Conservation (phyloP, 2,888 invertebrate species). For the Carcina quercana region DNA sequence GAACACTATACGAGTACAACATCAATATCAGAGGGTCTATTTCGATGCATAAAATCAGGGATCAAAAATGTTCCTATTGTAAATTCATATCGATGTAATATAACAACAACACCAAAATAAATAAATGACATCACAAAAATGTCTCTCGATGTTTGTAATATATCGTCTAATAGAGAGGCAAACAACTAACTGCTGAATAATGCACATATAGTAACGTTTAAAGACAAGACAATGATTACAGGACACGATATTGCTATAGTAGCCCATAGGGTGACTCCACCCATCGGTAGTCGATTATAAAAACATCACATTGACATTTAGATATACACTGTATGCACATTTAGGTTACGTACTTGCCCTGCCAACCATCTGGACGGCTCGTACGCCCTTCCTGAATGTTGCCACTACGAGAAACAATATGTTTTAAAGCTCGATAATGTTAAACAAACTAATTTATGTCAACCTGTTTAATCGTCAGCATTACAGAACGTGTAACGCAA, state of each 20-base stretch:
- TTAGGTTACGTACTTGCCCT: conserved; percentile 94
- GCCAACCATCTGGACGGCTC: conserved; percentile 98
- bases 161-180: conserved; percentile 68
- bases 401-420: conserved; percentile 87
- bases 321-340: conserved; percentile 55
- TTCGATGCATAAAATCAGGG: conserved; percentile 64
- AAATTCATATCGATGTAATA: conserved; percentile 42
- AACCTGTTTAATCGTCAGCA: conserved; percentile 36
- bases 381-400: conserved; percentile 99
- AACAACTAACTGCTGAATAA: conserved; percentile 69
- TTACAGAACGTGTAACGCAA: conserved; percentile 36
- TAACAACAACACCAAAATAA: conserved; percentile 68
- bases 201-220: conserved; percentile 68
- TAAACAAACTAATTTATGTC: conserved; percentile 29
- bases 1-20: conserved; percentile 67
- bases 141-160: conserved; percentile 52
- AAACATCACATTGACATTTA: conserved; percentile 64
- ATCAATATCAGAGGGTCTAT: conserved; percentile 67
- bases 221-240: conserved; percentile 68
- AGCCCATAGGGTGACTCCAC: conserved; percentile 30
- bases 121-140: conserved; percentile 61
- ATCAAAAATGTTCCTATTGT: conserved; percentile 58
- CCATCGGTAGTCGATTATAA: conserved; percentile 33
- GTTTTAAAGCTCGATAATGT: conserved; percentile 44
- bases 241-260: conserved; percentile 64